Base-by-base conservation (phyloP, 1,140 invertebrate species). In the Anoplophora glabripennis region DNA sequence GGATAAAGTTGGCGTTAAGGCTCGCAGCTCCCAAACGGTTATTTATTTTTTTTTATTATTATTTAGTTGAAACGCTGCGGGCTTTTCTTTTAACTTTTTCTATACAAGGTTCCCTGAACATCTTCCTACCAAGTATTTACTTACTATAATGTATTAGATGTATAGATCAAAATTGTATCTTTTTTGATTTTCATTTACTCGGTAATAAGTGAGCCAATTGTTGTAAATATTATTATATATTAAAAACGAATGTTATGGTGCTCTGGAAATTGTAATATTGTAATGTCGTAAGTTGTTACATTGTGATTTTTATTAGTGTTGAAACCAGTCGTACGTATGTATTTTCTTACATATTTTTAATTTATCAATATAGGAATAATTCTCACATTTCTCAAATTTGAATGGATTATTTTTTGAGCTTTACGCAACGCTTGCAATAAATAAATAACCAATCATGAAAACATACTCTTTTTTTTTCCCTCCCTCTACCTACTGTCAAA, bases 51-150 rank as follows among this genome's bases (percentile, higher is more conserved):
- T 54, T 54, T 44, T 55, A 28, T 35, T 45, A 49, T 55, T 34
- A 12, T 46, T 35, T 40, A 54, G 53, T 40, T 57, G 46, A 42
- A 42, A 44, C 17, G 47, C 53, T 15, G 49, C 38, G 36, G 52
- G 35, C 45, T 47, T 28, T 28, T 28, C 21, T 28, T 28, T 12
- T 12, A 34, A 49, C 34, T 34, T 49, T 49, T 36, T 36, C 34
- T 36, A 49, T 15, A 49, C 34, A 12, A 53, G 21, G 38, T 38
- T 53, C 18, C 37, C 35, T 54, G 63, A 63, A 73, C 71, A 74
- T 74, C 72, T 74, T 74, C 72, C 72, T 74, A 74, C 67, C 65
- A 70, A 74, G 72, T 74, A 74, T 74, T 74, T 73, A 69, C 70
- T 64, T 42, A 28, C 21, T 28, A 28, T 28, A 60, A 65, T 65